phyloP scores from a whole-genome alignment of 2,113 vertebrate genomes.

The Ictalurus furcatus region DNA sequence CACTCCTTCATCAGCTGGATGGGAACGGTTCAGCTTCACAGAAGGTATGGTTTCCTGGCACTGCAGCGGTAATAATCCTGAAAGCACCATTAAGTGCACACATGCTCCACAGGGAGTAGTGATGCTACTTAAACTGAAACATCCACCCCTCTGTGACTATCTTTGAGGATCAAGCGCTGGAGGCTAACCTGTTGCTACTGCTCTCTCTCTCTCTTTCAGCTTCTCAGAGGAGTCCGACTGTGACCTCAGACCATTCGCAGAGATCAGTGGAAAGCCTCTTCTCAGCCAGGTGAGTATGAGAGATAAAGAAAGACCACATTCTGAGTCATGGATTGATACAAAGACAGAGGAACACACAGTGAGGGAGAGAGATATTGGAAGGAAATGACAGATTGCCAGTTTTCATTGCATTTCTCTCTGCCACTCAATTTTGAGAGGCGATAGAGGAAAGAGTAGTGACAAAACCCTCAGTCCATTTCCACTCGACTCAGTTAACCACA shows the following conservation, averaged over 20 bases:
- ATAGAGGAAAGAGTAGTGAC: neutral
- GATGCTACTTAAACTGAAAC: neutral
- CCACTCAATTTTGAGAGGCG: neutral
- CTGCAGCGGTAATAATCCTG: neutral
- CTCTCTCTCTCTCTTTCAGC: slow-evolving; percentile 68
- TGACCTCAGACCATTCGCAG: slow-evolving; percentile 79
- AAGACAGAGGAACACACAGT: neutral
- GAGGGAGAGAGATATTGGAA: neutral
- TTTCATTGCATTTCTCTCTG: neutral
- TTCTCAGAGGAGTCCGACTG: slow-evolving; percentile 73
- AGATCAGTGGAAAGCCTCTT: slow-evolving; percentile 84
- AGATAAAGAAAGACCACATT: neutral
- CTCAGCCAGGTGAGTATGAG: slow-evolving; percentile 79
- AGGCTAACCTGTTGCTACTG: slow-evolving; percentile 26
- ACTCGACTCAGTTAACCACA: neutral
- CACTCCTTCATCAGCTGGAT: slow-evolving; percentile 63
- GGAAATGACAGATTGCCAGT: neutral
- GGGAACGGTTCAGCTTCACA: slow-evolving; percentile 70
- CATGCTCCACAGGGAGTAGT: neutral
- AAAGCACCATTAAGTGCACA: neutral
- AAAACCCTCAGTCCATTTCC: neutral
- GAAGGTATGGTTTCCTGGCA: slow-evolving; percentile 70
- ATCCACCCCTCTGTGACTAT: neutral
- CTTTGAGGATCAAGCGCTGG: neutral
- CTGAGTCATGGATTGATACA: neutral